A percentile compares a stretch with the other conserved stretches of the same genome.
Conservation (phyloP, 2,113 vertebrate genomes). For the Agapornis roseicollis region DNA sequence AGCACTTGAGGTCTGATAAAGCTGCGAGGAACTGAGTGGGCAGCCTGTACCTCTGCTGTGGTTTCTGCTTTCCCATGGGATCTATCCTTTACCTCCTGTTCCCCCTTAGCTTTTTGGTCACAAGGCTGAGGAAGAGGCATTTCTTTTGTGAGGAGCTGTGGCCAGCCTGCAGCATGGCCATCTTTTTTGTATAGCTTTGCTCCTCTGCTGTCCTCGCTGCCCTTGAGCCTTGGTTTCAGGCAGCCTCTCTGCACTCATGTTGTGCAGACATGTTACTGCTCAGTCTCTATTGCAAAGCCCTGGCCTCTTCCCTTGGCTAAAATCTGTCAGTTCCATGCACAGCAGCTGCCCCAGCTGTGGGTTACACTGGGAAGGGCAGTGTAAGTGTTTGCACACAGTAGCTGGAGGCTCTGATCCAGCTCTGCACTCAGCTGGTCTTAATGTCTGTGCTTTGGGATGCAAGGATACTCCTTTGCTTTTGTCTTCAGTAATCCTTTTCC, state of each 20-base stretch:
- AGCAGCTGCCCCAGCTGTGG: not conserved
- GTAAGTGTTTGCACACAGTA: not conserved
- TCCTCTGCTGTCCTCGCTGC: not conserved
- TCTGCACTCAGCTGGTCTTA: not conserved
- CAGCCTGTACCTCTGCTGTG: not conserved
- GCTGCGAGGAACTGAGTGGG: not conserved
- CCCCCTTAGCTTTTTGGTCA: not conserved
- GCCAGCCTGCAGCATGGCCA: not conserved
- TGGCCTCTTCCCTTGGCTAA: not conserved
- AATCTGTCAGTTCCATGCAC: not conserved
- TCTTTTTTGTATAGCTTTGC: not conserved
- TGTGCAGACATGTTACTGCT: not conserved
- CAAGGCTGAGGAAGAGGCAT: not conserved
- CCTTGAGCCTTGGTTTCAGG: not conserved
- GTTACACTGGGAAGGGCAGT: not conserved
- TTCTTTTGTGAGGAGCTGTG: not conserved
- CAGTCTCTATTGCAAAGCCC: not conserved
- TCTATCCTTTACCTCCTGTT: not conserved
- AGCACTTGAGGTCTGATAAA: not conserved
- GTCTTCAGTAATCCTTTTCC: not conserved
- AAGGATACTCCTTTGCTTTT: not conserved
- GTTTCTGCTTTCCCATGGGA: not conserved
- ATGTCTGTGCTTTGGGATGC: not conserved
- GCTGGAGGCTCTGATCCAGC: not conserved
- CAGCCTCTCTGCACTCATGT: not conserved